Evolutionary conservation across 2,888 invertebrate species (phyloP), one percentile per base, ranked within the genome.

Genomic region (Orthosia incerta): DNA sequence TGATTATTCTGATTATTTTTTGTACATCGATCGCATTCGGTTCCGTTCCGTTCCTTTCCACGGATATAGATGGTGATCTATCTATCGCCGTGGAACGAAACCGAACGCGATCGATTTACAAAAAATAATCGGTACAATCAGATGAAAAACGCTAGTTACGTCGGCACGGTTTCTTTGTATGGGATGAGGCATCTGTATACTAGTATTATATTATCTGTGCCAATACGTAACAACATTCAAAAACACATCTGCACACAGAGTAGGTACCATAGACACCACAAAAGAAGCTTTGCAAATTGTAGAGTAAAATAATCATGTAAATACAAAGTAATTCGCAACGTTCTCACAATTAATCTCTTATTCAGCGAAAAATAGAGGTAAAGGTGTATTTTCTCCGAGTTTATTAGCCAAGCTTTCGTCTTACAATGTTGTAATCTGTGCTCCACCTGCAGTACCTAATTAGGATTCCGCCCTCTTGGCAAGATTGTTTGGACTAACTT

Each of bases 381-480:
- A 66, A 71, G 66, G 50, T 31, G 67, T 71, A 77, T 71, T 65
- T 77, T 56, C 46, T 61, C 73, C 39, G 80, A 87, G 87, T 90
- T 91, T 87, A 91, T 91, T 89, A 90, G 70, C 74, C 78, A 63
- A 72, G 77, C 71, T 84, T 84, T 81, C 78, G 71, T 80, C 82
- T 86, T 86, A 87, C 90, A 89, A 91, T 89, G 88, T 88, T 80
- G 85, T 91, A 90, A 91, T 90, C 89, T 88, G 83, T 82, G 84
- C 82, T 76, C 79, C 86, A 89, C 88, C 90, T 90, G 89, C 86
- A 89, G 83, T 87, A 61, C 79, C 88, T 91, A 91, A 91, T 92
- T 93, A 92, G 84, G 88, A 88, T 88, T 87, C 87, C 80, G 81
- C 86, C 84, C 88, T 89, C 57, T 63, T 62, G 71, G 69, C 71